phyloP scores from a whole-genome alignment of 2,888 invertebrate genomes.

The Pristionchus japonicus region DNA sequence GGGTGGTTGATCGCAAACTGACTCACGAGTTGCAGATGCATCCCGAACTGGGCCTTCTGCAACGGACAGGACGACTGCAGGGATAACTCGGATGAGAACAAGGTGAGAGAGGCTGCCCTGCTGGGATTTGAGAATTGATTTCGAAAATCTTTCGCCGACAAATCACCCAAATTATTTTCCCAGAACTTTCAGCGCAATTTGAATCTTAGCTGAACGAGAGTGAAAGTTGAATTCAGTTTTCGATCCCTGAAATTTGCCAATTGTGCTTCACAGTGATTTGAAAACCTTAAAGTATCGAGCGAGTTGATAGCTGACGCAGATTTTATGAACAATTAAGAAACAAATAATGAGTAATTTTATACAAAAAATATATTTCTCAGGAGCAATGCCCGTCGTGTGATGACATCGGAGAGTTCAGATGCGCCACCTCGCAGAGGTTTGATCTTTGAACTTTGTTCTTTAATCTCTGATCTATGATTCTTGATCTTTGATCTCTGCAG shows the following conservation, averaged over 20 bases:
- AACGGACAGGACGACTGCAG: constrained; percentile 92
- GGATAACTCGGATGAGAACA: constrained; percentile 90
- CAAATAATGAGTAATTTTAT: background rate
- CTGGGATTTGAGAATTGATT: too few species aligned
- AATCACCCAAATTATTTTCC: background rate
- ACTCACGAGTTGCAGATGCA: constrained; percentile 76
- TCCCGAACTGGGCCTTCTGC: constrained; percentile 97
- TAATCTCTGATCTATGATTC: background rate
- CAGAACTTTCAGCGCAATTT: background rate
- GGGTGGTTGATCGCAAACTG: background rate
- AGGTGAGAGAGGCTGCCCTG: constrained; percentile 38
- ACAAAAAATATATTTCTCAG: constrained; percentile 20
- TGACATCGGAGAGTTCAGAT: constrained; percentile 90
- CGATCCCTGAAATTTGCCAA: background rate
- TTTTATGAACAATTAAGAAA: background rate
- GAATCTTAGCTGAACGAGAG: background rate
- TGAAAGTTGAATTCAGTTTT: background rate
- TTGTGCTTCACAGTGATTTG: background rate
- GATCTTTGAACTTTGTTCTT: background rate
- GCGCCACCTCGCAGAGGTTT: constrained; percentile 76
- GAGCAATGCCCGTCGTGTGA: constrained; percentile 84
- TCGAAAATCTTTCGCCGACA: background rate
- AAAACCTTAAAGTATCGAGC: too few species aligned
- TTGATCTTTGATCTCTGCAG: constrained; percentile 46
- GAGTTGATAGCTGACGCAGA: too few species aligned